phyloP scores from a whole-genome alignment of 2,113 vertebrate species.

The Verasper variegatus region DNA sequence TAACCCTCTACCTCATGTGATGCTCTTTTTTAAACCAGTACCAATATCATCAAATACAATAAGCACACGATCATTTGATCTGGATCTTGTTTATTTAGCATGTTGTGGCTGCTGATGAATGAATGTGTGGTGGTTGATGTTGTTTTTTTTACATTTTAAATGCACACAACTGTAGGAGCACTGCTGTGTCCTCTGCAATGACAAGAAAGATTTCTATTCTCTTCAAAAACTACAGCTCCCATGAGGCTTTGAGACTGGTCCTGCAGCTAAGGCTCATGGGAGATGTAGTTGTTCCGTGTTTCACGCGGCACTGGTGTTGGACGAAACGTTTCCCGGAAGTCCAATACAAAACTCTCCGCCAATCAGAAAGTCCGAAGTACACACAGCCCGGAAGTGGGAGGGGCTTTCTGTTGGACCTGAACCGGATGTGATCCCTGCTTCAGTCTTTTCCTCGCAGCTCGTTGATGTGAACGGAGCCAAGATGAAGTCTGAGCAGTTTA shows the following conservation, averaged over 20 bases:
- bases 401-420: neutral
- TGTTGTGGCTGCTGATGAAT: too few species aligned
- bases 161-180: too few species aligned
- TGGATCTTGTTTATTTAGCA: too few species aligned
- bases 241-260: neutral
- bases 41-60: too few species aligned
- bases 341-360: neutral
- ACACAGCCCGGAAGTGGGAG: neutral
- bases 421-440: neutral
- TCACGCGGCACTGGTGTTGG: neutral
- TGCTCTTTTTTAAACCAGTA: too few species aligned
- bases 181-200: too few species aligned
- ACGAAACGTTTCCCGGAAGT: neutral
- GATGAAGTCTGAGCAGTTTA: neutral
- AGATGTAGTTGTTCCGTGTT: neutral
- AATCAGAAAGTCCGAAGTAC: neutral
- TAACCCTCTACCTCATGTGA: too few species aligned
- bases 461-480: rapidly evolving
- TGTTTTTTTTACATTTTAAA: too few species aligned
- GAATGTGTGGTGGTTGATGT: too few species aligned
- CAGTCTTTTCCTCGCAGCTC: rapidly evolving
- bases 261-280: neutral
- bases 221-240: constrained; percentile 41
- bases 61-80: too few species aligned
- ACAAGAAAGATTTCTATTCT: too few species aligned